Evolutionary conservation across 2,888 invertebrate species (phyloP), one percentile per base, ranked within the genome.

Genomic region (Hedya salicella): DNA sequence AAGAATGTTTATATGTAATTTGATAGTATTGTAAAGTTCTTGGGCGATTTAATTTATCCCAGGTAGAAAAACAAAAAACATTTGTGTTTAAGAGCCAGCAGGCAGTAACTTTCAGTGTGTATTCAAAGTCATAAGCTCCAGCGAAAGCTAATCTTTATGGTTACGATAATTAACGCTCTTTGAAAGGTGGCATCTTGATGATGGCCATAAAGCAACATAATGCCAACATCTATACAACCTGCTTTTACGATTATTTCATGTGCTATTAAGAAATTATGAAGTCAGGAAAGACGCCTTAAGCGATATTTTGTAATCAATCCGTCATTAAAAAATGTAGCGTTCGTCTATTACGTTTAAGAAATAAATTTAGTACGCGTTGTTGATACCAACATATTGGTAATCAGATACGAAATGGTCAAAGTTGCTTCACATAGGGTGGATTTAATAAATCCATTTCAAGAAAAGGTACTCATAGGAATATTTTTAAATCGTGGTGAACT

Each of bases 201-300:
- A 83, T 78, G 70, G 76, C 71, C 73, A 79, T 78, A 81, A 85
- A 83, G 81, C 82, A 82, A 78, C 70, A 75, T 79, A 79, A 85
- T 80, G 79, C 75, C 78, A 76, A 75, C 79, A 74, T 74, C 79
- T 79, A 78, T 79, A 80, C 75, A 74, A 73, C 75, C 73, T 71
- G 74, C 70, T 71, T 81, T 82, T 80, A 81, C 83, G 79, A 82
- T 81, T 79, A 82, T 81, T 83, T 84, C 82, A 82, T 79, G 79
- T 75, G 78, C 75, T 76, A 75, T 81, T 77, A 82, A 69, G 60
- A 53, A 65, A 69, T 62, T 64, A 65, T 69, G 52, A 69, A 67
- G 52, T 19, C 17, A 19, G 17, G 46, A 64, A 25, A 40, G 25
- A n/a, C n/a, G 39, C 46, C n/a, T 46, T 36, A 39, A 65, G 44